A percentile compares a stretch with the other conserved stretches of the same genome.
Conservation (phyloP, 1,140 invertebrate species). For the Heliconius himera region DNA sequence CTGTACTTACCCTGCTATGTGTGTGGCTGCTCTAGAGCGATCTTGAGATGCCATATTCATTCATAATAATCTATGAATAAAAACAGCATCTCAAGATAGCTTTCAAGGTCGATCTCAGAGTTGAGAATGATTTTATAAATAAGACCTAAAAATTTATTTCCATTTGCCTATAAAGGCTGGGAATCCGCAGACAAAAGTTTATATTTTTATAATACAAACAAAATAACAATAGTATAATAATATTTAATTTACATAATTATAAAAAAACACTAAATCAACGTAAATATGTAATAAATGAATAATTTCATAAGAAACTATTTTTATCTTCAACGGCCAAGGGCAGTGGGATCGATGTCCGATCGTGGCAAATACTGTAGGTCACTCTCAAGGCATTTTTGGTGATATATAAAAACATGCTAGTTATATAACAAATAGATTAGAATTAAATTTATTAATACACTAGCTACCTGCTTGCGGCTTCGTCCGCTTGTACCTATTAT, state of each 20-base stretch:
- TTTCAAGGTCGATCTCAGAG: too few relatives aligned
- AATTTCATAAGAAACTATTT: not conserved
- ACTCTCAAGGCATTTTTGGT: not conserved
- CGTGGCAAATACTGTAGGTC: constrained; percentile 6
- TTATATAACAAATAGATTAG: not conserved
- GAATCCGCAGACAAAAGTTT: too few relatives aligned
- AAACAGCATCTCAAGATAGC: too few relatives aligned
- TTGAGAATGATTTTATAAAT: too few relatives aligned
- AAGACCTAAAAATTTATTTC: too few relatives aligned
- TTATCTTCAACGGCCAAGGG: not conserved
- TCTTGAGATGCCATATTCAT: too few relatives aligned
- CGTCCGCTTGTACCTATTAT: too few relatives aligned
- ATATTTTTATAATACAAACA: too few relatives aligned
- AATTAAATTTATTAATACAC: not conserved
- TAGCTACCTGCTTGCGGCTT: not conserved
- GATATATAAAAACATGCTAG: not conserved
- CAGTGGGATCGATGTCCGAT: constrained; percentile 8
- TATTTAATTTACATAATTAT: not conserved
- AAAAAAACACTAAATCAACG: not conserved
- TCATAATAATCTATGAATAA: too few relatives aligned
- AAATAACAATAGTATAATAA: not conserved
- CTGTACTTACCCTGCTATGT: too few relatives aligned
- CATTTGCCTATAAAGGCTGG: too few relatives aligned
- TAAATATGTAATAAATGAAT: not conserved
- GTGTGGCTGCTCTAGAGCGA: too few relatives aligned